These are phyloP conservation scores for Phorcus lineatus DNA, from an alignment of 2,888 invertebrate species.

Conservation along the genomic window DNA sequence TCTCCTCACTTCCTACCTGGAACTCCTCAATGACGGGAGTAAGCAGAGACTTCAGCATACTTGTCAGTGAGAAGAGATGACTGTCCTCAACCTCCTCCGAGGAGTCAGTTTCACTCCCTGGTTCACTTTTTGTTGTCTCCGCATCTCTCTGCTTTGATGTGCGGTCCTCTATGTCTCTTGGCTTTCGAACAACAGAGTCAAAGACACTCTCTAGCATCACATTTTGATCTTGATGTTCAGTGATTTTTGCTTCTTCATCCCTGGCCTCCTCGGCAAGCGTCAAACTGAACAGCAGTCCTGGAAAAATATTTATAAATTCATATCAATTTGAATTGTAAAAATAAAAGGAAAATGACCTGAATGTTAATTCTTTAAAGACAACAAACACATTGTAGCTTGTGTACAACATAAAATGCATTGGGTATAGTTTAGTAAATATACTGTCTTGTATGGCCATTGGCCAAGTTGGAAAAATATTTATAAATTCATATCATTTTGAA, in stretches of 20 bases:
- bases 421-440: no score
- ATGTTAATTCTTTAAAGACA: no score
- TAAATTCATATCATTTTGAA: no score
- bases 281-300: no score
- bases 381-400: no score
- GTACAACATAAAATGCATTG: no score
- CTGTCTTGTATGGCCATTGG: no score
- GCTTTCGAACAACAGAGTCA: background rate
- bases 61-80: constrained; percentile 44
- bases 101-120: background rate
- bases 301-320: no score
- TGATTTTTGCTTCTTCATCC: background rate
- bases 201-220: background rate
- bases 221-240: background rate
- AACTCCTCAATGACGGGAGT: constrained; percentile 61
- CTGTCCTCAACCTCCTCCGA: constrained; percentile 6
- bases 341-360: no score
- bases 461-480: no score
- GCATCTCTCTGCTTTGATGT: background rate
- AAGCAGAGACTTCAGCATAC: constrained; percentile 48
- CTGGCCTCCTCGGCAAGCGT: no score
- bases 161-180: background rate
- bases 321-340: no score
- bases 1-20: constrained; percentile 40
- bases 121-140: background rate